Evolutionary conservation across 2,797 vertebrate species (phyloP), one percentile per base, ranked within the genome.

Genomic region (Hyperoplus lanceolatus): DNA sequence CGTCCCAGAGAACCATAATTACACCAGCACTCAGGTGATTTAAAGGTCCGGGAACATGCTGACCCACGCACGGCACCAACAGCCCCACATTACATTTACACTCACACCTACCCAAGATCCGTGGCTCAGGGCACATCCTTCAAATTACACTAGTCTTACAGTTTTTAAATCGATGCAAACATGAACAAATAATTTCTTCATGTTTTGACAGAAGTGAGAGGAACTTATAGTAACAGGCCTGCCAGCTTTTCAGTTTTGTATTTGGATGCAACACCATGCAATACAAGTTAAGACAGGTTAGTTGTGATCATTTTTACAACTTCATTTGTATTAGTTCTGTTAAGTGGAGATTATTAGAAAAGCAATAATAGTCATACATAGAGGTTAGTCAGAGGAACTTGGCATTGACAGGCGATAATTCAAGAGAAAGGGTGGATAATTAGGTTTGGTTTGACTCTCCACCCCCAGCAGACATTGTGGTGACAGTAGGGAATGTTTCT

Each of bases 1-100:
- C 86, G 89, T 92, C 90, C 91, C 84, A 78, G 88, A 94, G 93
- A 93, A 87, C 87, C 73, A 62, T 94, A 95, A 95, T 95, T 95
- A 95, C 91, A 88, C 88, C 88, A 81, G 74, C 87, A 65, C 89
- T 90, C 89, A 92, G 88, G 91, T 95, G 92, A 93, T 93, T 93
- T 93, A 90, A 90, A 88, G 87, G 90, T 84, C 88, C 87, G 68
- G 84, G 87, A 93, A 92, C 80, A 90, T 79, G 88, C 86, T 94
- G 93, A 94, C 94, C 93, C 92, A 86, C 36, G 85, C 85, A 81
- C 76, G 89, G 80, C 90, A 90, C 85, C 73, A 71, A 68, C 86
- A 82, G 66, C 84, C 75, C 81, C 73, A 68, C 71, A 80, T 85
- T 82, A 77, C 29, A 29, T 29, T 3, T 29, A 29, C 79, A 66